Evolutionary conservation across 2,113 vertebrate genomes (phyloP).

Genomic region (Macaca mulatta): DNA sequence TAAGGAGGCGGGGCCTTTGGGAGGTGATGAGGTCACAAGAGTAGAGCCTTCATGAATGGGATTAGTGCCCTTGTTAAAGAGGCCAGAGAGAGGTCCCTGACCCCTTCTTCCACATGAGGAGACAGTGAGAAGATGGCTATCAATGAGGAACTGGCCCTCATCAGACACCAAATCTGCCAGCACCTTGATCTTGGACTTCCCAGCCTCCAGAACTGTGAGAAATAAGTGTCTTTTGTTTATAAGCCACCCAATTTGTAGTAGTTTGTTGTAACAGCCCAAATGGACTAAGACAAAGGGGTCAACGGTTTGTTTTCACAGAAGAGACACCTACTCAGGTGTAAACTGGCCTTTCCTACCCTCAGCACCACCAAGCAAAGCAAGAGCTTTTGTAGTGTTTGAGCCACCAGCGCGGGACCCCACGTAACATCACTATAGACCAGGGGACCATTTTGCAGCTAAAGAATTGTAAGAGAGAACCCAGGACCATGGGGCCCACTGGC

Average conservation of each 20-base stretch:
- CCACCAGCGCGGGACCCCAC: neutral
- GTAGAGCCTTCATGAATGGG: neutral
- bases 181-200: neutral
- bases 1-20: neutral
- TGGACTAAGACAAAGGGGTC: neutral
- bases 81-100: neutral
- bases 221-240: neutral
- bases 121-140: neutral
- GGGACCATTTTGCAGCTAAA: neutral
- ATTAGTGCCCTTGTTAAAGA: neutral
- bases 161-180: neutral
- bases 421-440: neutral
- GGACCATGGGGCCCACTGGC: neutral
- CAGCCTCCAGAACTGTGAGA: neutral
- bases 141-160: neutral
- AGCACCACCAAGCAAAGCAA: neutral
- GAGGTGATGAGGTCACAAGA: neutral
- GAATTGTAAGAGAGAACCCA: neutral
- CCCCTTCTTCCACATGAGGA: neutral
- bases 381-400: neutral
- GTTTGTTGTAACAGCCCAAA: neutral
- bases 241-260: neutral
- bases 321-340: accelerated
- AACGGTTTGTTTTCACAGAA: neutral
- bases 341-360: neutral